Percentiles rank a stretch among this genome's conserved stretches.
Evolutionary conservation across 2,113 vertebrate species (phyloP).

Genomic region (Bos taurus): DNA sequence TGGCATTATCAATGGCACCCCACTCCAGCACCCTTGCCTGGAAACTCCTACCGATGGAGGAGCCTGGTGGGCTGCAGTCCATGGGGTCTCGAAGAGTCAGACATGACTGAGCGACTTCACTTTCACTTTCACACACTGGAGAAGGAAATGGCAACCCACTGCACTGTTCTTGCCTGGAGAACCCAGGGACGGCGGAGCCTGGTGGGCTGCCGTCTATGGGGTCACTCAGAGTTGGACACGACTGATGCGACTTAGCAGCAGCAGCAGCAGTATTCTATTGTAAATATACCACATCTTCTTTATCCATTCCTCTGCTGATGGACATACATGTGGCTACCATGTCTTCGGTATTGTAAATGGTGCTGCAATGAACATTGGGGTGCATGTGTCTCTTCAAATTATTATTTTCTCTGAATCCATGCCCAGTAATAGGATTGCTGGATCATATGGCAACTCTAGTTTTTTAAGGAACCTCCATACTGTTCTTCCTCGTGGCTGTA

Average conservation of each 20-base stretch:
- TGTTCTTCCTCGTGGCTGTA: not conserved
- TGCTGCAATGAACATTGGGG: not conserved
- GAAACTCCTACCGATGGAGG: no score
- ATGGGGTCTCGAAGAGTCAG: no score
- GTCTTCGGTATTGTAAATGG: not conserved
- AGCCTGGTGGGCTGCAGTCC: no score
- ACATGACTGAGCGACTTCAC: no score
- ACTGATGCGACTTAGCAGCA: no score
- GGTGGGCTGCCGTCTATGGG: no score
- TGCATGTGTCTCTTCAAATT: not conserved
- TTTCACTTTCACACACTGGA: no score
- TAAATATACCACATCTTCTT: not conserved
- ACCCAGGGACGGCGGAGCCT: no score
- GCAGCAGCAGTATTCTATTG: not conserved
- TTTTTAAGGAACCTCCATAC: not conserved
- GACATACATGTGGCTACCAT: not conserved
- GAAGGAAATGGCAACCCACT: no score
- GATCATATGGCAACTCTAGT: not conserved
- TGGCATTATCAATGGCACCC: not conserved
- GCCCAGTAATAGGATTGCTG: not conserved
- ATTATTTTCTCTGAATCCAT: not conserved
- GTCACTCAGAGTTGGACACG: rapidly evolving
- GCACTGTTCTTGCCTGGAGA: no score
- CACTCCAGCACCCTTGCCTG: no score
- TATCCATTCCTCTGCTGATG: not conserved